Evolutionary conservation across 2,888 invertebrate genomes (phyloP).

Genomic region (Tetropium fuscum): DNA sequence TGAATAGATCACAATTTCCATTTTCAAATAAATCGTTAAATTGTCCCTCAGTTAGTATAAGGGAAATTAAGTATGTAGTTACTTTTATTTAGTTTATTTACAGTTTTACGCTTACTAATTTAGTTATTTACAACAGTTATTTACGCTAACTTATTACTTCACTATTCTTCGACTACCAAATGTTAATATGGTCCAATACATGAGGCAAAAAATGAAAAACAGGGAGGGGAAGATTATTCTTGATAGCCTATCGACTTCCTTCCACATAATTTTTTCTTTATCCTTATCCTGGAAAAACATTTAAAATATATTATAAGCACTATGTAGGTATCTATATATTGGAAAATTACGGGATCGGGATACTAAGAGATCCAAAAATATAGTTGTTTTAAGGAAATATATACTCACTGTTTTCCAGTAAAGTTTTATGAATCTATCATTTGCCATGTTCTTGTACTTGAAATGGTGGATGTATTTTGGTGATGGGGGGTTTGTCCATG

Average conservation of each 20-base stretch:
- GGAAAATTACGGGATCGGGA: neutral
- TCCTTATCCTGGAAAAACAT: constrained; percentile 71
- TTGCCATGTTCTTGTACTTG: constrained; percentile 33
- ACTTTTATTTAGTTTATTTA: no score
- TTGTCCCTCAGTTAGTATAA: no score
- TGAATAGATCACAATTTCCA: no score
- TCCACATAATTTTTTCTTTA: constrained; percentile 80
- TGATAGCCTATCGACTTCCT: constrained; percentile 82
- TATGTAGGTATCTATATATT: neutral
- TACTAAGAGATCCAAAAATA: neutral
- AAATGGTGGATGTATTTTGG: constrained; percentile 36
- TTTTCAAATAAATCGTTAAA: no score
- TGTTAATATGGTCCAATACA: constrained; percentile 84
- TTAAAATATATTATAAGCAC: constrained; percentile 34
- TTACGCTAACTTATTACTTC: constrained; percentile 1
- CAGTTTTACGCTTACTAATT: no score
- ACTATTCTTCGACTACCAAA: constrained; percentile 57
- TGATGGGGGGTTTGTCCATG: constrained; percentile 52
- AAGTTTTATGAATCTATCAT: constrained; percentile 42
- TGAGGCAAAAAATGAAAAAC: constrained; percentile 80
- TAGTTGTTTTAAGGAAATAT: neutral
- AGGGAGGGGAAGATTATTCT: constrained; percentile 81
- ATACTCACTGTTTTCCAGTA: constrained; percentile 58
- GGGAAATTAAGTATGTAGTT: no score
- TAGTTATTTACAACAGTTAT: neutral